Conservation (phyloP, 2,797 vertebrate species). For the Orestias chungarensis region DNA sequence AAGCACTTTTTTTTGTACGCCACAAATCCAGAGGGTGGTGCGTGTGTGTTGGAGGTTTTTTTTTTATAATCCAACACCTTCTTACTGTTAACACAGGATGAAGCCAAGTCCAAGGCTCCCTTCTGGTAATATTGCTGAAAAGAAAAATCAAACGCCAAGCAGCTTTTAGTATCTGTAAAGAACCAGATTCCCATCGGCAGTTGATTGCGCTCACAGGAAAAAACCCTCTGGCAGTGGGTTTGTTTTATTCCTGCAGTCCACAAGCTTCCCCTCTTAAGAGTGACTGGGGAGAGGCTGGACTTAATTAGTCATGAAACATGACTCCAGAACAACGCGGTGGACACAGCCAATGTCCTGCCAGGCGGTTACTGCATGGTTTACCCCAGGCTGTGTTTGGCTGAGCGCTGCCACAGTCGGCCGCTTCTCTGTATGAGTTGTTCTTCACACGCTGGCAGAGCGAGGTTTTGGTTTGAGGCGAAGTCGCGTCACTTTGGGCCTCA, state of each 20-base stretch:
- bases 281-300: neutral
- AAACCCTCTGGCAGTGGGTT: neutral
- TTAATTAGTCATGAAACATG: constrained; percentile 3
- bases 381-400: neutral
- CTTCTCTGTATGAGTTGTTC: neutral
- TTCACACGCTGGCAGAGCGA: neutral
- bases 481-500: neutral
- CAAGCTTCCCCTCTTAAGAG: too few relatives aligned
- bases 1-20: constrained; percentile 52
- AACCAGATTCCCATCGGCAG: constrained; percentile 32
- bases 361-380: constrained; percentile 5
- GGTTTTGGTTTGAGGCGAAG: neutral
- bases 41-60: too few relatives aligned
- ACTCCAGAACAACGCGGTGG: neutral
- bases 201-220: constrained; percentile 9
- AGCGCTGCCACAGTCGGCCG: neutral
- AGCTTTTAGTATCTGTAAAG: constrained; percentile 13
- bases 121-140: constrained; percentile 56
- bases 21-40: constrained; percentile 39
- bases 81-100: constrained; percentile 45
- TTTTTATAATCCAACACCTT: constrained; percentile 61
- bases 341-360: constrained; percentile 9
- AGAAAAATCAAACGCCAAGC: constrained; percentile 31
- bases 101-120: constrained; percentile 48
- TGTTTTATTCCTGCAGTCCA: neutral